A percentile compares a stretch with the other conserved stretches of the same genome.
Conservation (phyloP, 2,113 vertebrate genomes). For the Formicarius rufipectus region DNA sequence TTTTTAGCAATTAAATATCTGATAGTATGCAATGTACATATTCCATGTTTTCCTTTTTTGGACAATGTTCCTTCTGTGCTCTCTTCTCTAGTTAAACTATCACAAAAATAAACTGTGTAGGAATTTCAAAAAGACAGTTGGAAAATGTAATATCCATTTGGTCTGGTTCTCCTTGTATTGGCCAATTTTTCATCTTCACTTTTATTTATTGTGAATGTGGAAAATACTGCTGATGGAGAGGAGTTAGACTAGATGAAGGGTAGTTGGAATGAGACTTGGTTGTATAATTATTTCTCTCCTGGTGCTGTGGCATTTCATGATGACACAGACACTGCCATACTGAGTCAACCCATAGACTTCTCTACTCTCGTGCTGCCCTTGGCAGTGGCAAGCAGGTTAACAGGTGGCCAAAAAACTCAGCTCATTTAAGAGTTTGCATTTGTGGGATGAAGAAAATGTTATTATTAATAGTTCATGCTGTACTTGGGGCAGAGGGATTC, state of each 20-base stretch:
- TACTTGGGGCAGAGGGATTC: neutral
- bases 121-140: neutral
- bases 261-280: neutral
- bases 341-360: neutral
- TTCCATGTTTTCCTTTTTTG: neutral
- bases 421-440: neutral
- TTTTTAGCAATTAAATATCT: neutral
- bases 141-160: neutral
- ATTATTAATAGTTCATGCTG: neutral
- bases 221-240: neutral
- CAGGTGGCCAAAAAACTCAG: neutral
- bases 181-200: neutral
- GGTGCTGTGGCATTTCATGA: neutral
- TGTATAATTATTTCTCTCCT: neutral
- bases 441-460: neutral
- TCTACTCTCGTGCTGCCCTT: neutral
- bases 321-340: neutral
- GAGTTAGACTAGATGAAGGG: neutral
- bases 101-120: neutral
- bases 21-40: neutral
- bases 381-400: neutral
- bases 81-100: neutral
- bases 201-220: neutral
- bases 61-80: neutral
- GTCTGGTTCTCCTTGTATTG: neutral